Evolutionary conservation across 2,888 invertebrate species (phyloP), one percentile per base, ranked within the genome.

Genomic region (Acrobasis repandana): DNA sequence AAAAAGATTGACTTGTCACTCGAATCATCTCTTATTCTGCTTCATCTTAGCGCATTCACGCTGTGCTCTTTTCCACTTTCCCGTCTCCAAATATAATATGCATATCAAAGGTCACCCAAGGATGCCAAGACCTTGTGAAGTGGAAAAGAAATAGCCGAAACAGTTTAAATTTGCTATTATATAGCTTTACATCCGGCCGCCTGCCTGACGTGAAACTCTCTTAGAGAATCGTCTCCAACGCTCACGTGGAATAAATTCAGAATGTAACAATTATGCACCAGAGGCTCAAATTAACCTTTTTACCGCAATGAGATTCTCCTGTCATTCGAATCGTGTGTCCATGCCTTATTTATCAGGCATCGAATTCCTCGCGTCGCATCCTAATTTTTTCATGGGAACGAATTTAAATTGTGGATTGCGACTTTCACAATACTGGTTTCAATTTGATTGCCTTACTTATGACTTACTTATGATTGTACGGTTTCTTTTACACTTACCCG

Each of bases 221-320:
- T n/a, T n/a, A n/a, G n/a, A n/a, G n/a, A n/a, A n/a, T n/a, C n/a
- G n/a, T 20, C 20, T 20, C 20, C 20, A 2, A 20, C 3, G 10
- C 43, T 14, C 43, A n/a, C 14, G 2, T 1, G n/a, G 3, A 38
- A n/a, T 5, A 36, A 36, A 43, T 43, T 43, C 43, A 6, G 43
- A 43, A 43, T n/a, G 47, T 20, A 14, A 43, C 54, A 54, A 54
- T 54, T 54, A 54, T 54, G 20, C 54, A 18, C 20, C 54, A 54
- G 38, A 18, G 54, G 0, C 14, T 5, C 64, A 61, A 65, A 64
- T 64, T 63, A 64, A 63, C 57, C 64, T 65, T 65, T 64, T 64
- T 65, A 56, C 61, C 33, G 63, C 54, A 62, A 62, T 64, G 64
- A 63, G 62, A 60, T 15, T 49, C 52, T 50, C 10, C 43, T 49